These are phyloP conservation scores for Bombus fervidus DNA, from an alignment of 1,140 invertebrate genomes.

Conservation along the genomic window DNA sequence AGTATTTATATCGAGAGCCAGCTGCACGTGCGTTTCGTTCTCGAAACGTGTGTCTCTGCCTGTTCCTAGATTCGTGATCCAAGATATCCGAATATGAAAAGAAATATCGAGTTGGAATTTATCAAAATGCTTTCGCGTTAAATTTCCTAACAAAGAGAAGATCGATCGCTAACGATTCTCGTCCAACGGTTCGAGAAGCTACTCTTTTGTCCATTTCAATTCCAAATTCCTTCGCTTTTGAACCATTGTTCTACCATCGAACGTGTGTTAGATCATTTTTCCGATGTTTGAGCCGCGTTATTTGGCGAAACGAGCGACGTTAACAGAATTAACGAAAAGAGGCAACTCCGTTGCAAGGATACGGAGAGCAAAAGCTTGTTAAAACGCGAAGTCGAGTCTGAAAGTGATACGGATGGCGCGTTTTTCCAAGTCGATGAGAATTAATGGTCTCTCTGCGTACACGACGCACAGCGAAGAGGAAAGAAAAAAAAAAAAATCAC, in stretches of 20 bases:
- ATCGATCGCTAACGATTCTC: background rate
- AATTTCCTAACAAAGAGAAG: background rate
- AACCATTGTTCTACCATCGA: too few species aligned
- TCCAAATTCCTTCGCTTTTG: too few species aligned
- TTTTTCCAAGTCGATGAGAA: background rate
- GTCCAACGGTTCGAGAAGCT: background rate
- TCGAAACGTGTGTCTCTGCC: background rate
- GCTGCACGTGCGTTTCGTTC: conserved; percentile 16
- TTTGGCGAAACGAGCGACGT: conserved; percentile 1
- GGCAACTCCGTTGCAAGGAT: background rate
- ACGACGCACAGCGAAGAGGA: too few species aligned
- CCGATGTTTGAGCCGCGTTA: background rate
- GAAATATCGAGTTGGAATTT: background rate
- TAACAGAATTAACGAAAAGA: conserved; percentile 55
- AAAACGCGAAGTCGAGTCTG: conserved; percentile 42
- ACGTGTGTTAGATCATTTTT: conserved; percentile 3
- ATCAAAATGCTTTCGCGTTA: background rate
- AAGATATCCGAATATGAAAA: too few species aligned
- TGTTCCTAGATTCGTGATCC: background rate
- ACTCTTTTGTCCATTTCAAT: background rate
- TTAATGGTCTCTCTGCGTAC: background rate
- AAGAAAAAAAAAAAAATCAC: background rate
- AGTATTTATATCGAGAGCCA: conserved; percentile 27
- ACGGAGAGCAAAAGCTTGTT: conserved; percentile 53
- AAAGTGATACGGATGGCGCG: conserved; percentile 58